Evolutionary conservation across 2,888 invertebrate genomes (phyloP).

Genomic region (Plemyria rubiginata): DNA sequence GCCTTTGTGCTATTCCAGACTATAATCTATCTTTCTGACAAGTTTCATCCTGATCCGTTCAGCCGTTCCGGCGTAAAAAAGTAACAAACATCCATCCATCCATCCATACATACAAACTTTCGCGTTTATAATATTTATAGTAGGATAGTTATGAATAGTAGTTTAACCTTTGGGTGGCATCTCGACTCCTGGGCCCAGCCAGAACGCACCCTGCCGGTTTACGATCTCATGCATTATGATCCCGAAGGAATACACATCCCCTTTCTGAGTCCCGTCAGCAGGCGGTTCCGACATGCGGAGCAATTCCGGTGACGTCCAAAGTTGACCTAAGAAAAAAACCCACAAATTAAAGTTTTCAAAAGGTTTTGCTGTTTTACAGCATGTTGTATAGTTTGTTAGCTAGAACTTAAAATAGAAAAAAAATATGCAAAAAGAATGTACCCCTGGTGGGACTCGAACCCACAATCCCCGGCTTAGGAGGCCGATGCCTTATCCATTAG

Average conservation of each 20-base stretch:
- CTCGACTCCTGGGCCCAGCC: constrained; percentile 87
- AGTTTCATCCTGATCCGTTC: too few relatives aligned
- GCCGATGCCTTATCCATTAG: constrained; percentile 92
- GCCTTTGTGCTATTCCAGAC: too few relatives aligned
- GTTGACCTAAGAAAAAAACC: constrained; percentile 84
- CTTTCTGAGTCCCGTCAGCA: constrained; percentile 93
- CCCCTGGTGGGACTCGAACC: constrained; percentile 91
- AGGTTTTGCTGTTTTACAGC: too few relatives aligned
- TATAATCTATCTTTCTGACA: too few relatives aligned
- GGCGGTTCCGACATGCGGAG: constrained; percentile 87
- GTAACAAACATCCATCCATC: too few relatives aligned
- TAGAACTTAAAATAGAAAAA: not conserved
- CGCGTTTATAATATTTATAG: too few relatives aligned
- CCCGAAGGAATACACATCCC: constrained; percentile 97
- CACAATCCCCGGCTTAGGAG: constrained; percentile 91
- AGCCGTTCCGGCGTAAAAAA: too few relatives aligned
- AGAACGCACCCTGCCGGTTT: constrained; percentile 94
- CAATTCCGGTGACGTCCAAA: constrained; percentile 97
- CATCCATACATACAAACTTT: too few relatives aligned
- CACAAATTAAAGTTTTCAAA: not conserved
- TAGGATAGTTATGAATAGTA: too few relatives aligned
- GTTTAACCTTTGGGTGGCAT: constrained; percentile 88
- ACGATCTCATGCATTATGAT: constrained; percentile 97
- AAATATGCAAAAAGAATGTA: constrained; percentile 53
- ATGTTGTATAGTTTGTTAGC: too few relatives aligned